Conservation (phyloP, 1,140 invertebrate species). For the Teleopsis dalmanni region DNA sequence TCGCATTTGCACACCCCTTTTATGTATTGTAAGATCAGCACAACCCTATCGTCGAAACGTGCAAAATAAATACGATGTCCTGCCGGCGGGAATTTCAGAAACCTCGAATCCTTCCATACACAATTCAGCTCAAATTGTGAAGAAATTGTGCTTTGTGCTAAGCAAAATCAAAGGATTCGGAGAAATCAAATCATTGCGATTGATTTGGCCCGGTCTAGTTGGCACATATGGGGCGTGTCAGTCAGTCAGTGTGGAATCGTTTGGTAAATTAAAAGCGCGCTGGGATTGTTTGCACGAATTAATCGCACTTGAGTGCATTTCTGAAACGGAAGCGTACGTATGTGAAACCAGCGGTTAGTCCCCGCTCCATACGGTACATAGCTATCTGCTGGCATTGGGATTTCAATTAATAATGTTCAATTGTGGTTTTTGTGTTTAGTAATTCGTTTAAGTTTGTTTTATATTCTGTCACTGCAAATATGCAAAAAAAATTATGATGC, state of each 20-base stretch:
- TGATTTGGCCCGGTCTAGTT: neutral
- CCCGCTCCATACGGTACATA: too few species aligned
- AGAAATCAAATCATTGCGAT: too few species aligned
- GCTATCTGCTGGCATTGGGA: too few species aligned
- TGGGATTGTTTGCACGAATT: slow-evolving; percentile 36
- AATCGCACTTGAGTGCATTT: slow-evolving; percentile 21
- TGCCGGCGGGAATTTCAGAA: slow-evolving; percentile 26
- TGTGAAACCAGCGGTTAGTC: too few species aligned
- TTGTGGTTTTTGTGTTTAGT: too few species aligned
- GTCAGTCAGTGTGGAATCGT: neutral
- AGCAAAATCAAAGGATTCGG: slow-evolving; percentile 1
- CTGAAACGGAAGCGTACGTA: neutral
- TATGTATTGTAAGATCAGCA: too few species aligned
- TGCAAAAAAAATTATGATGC: slow-evolving; percentile 5
- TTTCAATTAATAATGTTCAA: too few species aligned
- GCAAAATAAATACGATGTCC: slow-evolving; percentile 14
- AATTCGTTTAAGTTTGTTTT: too few species aligned
- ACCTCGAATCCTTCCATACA: neutral
- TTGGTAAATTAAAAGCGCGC: slow-evolving; percentile 5
- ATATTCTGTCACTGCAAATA: neutral
- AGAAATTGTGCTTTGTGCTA: neutral
- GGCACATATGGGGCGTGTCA: slow-evolving; percentile 5
- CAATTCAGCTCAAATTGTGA: neutral
- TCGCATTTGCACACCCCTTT: too few species aligned
- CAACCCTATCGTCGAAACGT: too few species aligned